Conservation (phyloP, 1,140 invertebrate species). For the Tachypleus tridentatus region DNA sequence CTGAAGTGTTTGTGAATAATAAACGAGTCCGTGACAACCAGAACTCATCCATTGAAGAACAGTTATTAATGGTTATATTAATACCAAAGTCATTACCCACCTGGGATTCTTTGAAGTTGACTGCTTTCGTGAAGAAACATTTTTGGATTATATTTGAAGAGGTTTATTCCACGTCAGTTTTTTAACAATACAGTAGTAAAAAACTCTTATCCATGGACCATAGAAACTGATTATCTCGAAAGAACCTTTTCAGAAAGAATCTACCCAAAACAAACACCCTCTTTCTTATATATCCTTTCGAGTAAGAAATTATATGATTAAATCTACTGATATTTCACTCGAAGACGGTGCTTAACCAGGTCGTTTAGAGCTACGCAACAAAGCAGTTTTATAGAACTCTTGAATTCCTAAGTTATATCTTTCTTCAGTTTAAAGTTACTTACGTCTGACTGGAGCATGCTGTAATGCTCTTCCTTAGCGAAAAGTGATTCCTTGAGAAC, state of each 20-base stretch:
- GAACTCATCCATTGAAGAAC: too few species aligned
- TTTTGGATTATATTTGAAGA: too few species aligned
- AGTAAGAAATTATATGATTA: background rate
- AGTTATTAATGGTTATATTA: too few species aligned
- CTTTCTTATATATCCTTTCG: background rate
- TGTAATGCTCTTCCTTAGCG: constrained; percentile 96
- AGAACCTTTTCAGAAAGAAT: background rate
- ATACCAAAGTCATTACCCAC: too few species aligned
- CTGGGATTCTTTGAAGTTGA: too few species aligned
- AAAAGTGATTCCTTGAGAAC: constrained; percentile 94
- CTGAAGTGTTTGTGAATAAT: too few species aligned
- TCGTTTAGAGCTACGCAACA: background rate
- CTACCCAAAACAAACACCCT: background rate
- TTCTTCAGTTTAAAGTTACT: constrained; percentile 33
- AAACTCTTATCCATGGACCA: too few species aligned
- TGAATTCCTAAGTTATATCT: background rate
- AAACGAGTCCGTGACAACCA: too few species aligned
- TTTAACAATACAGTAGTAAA: too few species aligned
- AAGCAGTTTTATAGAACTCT: background rate
- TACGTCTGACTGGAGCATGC: constrained; percentile 94
- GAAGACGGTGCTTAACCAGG: background rate
- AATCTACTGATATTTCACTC: background rate
- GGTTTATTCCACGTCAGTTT: too few species aligned
- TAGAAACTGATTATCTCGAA: too few species aligned
- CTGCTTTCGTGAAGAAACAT: too few species aligned